Conservation (phyloP, 2,797 vertebrate species). For the Hypotaenidia philippensis region DNA sequence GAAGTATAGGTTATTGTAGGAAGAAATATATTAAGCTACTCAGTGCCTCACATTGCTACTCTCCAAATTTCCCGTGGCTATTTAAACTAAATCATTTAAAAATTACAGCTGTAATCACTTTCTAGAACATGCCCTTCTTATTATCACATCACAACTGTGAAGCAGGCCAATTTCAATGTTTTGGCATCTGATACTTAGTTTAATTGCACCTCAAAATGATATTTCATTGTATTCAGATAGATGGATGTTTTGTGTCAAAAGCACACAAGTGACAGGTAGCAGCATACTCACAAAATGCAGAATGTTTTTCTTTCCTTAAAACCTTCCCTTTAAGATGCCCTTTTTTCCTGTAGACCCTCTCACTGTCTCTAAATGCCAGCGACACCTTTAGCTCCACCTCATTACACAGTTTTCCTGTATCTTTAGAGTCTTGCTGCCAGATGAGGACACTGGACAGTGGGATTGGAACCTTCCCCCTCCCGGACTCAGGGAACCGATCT, state of each 20-base stretch:
- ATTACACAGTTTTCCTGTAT: constrained; percentile 78
- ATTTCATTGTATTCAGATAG: background rate
- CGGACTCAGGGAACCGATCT: constrained; percentile 86
- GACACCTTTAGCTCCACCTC: background rate
- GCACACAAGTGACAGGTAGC: background rate
- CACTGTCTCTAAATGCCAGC: constrained; percentile 64
- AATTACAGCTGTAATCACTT: background rate
- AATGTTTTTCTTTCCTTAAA: constrained; percentile 31
- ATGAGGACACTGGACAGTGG: constrained; percentile 95
- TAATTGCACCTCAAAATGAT: background rate
- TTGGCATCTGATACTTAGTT: background rate
- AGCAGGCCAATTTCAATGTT: background rate
- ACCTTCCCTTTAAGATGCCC: constrained; percentile 41
- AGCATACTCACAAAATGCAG: background rate
- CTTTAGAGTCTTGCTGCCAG: constrained; percentile 90
- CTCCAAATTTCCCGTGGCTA: background rate
- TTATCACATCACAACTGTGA: background rate
- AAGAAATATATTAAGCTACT: background rate
- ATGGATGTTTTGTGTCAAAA: background rate
- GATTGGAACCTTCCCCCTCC: constrained; percentile 93
- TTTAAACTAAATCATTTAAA: background rate
- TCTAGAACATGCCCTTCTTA: background rate
- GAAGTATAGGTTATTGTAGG: background rate
- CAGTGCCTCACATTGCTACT: background rate
- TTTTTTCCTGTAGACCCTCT: constrained; percentile 69